phyloP scores from a whole-genome alignment of 2,888 invertebrate genomes.

The Anthrax anthrax region DNA sequence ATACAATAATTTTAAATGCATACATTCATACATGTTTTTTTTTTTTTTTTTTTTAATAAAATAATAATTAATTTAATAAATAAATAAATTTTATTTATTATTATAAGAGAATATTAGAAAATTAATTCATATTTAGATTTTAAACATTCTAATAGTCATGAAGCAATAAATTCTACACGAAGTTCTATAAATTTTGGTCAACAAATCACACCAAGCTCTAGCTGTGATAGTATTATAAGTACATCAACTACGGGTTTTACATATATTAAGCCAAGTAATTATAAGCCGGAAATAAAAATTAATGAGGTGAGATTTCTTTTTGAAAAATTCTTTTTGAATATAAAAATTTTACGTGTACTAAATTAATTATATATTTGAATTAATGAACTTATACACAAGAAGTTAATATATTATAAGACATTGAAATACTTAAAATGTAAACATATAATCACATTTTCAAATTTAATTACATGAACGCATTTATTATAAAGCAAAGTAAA shows the following conservation, averaged over 20 bases:
- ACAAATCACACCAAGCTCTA: constrained; percentile 32
- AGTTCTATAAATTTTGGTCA: constrained; percentile 11
- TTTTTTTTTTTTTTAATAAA: background rate
- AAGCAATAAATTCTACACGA: constrained; percentile 15
- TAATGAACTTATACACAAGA: too few species aligned
- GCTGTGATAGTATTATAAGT: constrained; percentile 50
- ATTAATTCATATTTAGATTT: background rate
- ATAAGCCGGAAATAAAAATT: constrained; percentile 31
- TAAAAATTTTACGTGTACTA: background rate
- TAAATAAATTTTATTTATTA: too few species aligned
- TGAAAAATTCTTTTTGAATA: background rate
- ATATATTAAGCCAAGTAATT: constrained; percentile 44
- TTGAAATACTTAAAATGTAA: too few species aligned
- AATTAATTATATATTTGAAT: too few species aligned
- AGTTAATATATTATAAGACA: too few species aligned
- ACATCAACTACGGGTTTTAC: constrained; percentile 62
- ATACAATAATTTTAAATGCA: too few species aligned
- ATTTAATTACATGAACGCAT: too few species aligned
- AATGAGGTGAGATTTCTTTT: constrained; percentile 6
- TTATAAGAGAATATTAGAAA: too few species aligned
- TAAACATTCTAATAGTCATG: constrained; percentile 10
- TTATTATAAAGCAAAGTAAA: too few species aligned
- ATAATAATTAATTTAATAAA: too few species aligned
- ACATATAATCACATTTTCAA: too few species aligned
- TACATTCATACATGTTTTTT: too few species aligned